These are phyloP conservation scores for Caenorhabditis sp. DNA, from an alignment of 2,888 invertebrate species.

Conservation along the genomic window DNA sequence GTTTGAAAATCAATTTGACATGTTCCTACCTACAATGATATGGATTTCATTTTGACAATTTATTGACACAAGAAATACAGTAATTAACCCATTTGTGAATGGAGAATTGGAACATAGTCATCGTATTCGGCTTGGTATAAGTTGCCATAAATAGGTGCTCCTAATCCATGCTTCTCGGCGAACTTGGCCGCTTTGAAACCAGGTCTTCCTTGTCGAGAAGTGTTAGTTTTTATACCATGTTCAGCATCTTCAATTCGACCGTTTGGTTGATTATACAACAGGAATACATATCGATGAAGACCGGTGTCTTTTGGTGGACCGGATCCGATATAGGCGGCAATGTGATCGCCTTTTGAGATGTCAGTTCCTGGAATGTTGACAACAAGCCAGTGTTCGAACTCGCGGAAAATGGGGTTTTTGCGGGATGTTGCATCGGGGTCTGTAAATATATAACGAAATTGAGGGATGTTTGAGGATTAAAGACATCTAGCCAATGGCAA, in stretches of 20 bases:
- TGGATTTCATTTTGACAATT: too few species aligned
- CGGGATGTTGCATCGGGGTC: constrained; percentile 96
- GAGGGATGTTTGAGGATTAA: too few species aligned
- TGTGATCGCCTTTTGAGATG: constrained; percentile 79
- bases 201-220: constrained; percentile 75
- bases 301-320: constrained; percentile 83
- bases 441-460: constrained; percentile 63
- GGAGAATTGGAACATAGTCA: constrained; percentile 85
- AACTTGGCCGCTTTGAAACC: constrained; percentile 80
- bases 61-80: too few species aligned
- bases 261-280: constrained; percentile 81
- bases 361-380: constrained; percentile 83
- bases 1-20: too few species aligned
- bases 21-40: too few species aligned
- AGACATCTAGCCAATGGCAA: too few species aligned
- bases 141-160: constrained; percentile 84
- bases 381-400: constrained; percentile 91
- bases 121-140: constrained; percentile 85
- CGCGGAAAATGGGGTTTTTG: too few species aligned
- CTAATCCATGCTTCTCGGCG: constrained; percentile 83
- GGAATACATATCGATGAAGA: constrained; percentile 82
- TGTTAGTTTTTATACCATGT: constrained; percentile 69
- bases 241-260: constrained; percentile 70
- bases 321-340: constrained; percentile 82
- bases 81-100: constrained; percentile 79